Percentiles rank a stretch among this genome's conserved stretches.
Conservation (phyloP, 2,888 invertebrate species). For the Halictus quadricinctus region DNA sequence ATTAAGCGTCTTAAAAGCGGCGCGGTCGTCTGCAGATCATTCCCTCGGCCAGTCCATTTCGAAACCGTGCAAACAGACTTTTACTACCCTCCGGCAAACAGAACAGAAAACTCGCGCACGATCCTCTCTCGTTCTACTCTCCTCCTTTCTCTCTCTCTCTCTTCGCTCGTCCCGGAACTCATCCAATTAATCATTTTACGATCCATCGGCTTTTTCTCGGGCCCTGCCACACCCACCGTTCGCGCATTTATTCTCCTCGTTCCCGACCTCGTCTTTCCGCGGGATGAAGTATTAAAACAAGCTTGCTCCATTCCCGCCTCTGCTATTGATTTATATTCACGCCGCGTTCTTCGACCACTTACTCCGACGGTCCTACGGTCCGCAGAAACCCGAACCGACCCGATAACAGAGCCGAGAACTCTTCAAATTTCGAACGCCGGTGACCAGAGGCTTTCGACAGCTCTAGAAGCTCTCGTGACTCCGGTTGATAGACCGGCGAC, state of each 20-base stretch:
- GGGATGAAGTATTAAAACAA: constrained; percentile 45
- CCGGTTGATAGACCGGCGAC: constrained; percentile 27
- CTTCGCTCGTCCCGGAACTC: constrained; percentile 60
- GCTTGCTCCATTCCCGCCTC: constrained; percentile 20
- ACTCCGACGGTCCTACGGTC: constrained; percentile 11
- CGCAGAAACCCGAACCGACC: background rate
- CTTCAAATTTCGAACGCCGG: constrained; percentile 7
- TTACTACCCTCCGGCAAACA: constrained; percentile 70
- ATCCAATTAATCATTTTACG: constrained; percentile 76
- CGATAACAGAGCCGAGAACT: background rate
- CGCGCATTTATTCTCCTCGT: constrained; percentile 43
- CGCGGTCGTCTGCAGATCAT: constrained; percentile 56
- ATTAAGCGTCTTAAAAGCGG: constrained; percentile 72
- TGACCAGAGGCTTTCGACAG: background rate
- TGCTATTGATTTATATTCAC: constrained; percentile 56
- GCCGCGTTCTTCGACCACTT: constrained; percentile 43
- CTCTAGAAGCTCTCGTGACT: constrained; percentile 43
- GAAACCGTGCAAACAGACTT: constrained; percentile 69
- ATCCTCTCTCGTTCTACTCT: background rate
- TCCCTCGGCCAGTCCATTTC: constrained; percentile 49
- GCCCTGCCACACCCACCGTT: constrained; percentile 38
- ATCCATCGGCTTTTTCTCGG: constrained; percentile 64
- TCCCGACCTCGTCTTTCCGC: constrained; percentile 41
- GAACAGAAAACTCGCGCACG: constrained; percentile 32
- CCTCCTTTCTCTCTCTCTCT: background rate